Percentiles rank a stretch among this genome's conserved stretches.
phyloP scores from a whole-genome alignment of 2,113 vertebrate species.

The Rhineura floridana region DNA sequence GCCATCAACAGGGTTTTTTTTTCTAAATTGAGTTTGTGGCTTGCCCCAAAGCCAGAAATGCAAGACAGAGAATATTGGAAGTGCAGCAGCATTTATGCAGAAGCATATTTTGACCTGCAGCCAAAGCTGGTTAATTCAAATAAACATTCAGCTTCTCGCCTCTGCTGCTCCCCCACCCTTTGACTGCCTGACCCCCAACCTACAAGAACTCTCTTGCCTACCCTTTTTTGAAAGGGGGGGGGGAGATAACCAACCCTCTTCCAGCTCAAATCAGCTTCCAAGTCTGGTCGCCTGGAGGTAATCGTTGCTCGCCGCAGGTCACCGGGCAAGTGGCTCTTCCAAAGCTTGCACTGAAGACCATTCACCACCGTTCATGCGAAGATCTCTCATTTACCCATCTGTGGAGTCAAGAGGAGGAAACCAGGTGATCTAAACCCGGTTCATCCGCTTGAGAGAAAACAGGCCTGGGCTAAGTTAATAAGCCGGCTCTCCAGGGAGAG shows the following conservation, averaged over 20 bases:
- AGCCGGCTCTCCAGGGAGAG: not conserved
- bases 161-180: too few relatives aligned
- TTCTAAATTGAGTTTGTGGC: not conserved
- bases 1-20: not conserved
- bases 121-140: not conserved
- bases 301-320: not conserved
- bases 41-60: too few relatives aligned
- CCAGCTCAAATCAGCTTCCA: not conserved
- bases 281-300: not conserved
- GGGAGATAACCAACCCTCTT: not conserved
- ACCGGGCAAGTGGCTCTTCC: not conserved
- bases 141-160: not conserved
- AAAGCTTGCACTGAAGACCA: not conserved
- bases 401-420: too few relatives aligned
- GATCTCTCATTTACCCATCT: not conserved
- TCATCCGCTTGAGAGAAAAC: not conserved
- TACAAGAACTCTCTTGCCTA: not conserved
- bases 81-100: not conserved
- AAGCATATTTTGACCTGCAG: too few relatives aligned
- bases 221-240: not conserved
- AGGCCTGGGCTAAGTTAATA: not conserved
- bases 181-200: not conserved
- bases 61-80: not conserved
- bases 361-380: not conserved
- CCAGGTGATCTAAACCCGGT: conserved; percentile 12